Base-by-base conservation (phyloP, 1,140 invertebrate species). In the Sycophaga agraensis region DNA sequence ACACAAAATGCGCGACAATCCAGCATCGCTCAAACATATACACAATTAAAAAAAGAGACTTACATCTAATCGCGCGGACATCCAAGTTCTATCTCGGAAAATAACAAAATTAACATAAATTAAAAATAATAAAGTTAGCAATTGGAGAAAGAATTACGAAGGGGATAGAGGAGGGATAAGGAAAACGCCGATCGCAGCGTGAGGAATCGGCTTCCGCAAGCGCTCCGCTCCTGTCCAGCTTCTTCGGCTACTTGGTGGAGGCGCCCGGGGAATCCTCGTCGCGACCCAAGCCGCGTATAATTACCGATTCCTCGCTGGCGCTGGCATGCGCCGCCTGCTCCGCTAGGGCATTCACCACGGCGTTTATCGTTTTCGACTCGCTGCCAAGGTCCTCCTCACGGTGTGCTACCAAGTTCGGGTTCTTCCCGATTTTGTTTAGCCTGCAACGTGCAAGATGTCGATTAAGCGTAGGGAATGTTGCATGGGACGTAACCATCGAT, bases 391-490 rank as follows among this genome's bases (percentile, higher is more conserved):
- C 90, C 78, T 93, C 91, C 75, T 96, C 93, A 53, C 93, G 86
- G 73, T 95, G 93, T 63, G 92, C 91, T 64, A 98, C 93, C 68
- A 98, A 87, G 75, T 94, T 97, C 45, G 96, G 95, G 84, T 98
- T 97, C 84, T 98, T 98, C 50, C 96, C 96, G 76, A 99, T 97
- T 84, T 98, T 98, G 82, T 97, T 97, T 67, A 99, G 85, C 82
- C 92, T 89, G 77, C 40, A 78, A 74, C 51, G 34, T 59, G 31
- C 54, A 73, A 73, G 70, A 79, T 73, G 66, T 75, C 64, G 70
- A 76, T 79, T 80, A 81, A 82, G 78, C 78, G 78, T 80, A 80
- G 78, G 79, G 79, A 79, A 80, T 77, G 79, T 80, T 51, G 69
- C 70, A 81, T 54, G 42, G 48, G 61, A 64, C 67, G 75, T 75